Conservation (phyloP, 2,888 invertebrate species). For the Nephrotoma flavescens region DNA sequence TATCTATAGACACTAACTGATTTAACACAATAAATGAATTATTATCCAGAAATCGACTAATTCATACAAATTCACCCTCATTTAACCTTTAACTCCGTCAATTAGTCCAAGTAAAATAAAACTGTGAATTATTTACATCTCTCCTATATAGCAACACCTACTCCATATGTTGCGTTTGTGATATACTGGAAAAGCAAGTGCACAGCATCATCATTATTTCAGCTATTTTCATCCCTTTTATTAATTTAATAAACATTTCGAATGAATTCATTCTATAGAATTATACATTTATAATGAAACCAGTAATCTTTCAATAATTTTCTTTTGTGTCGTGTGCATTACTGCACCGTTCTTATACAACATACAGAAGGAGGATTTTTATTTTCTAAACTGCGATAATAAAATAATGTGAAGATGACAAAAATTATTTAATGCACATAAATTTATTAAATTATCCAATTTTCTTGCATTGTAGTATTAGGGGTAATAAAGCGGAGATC, state of each 20-base stretch:
- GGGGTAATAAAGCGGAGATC: neutral
- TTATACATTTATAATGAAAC: neutral
- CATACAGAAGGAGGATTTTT: neutral
- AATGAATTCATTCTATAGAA: neutral
- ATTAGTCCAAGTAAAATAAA: neutral
- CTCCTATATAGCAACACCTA: neutral
- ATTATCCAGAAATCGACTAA: neutral
- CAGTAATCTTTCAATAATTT: conserved; percentile 4
- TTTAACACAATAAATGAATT: neutral
- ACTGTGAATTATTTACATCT: neutral
- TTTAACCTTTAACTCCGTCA: neutral
- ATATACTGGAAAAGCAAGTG: neutral
- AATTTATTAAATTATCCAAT: conserved; percentile 1
- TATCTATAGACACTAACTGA: neutral
- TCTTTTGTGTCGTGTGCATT: neutral
- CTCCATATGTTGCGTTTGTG: neutral
- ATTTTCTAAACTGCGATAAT: neutral
- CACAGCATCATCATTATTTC: neutral
- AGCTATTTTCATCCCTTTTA: neutral
- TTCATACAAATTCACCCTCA: neutral
- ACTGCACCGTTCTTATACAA: neutral
- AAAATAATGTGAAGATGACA: neutral
- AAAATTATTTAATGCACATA: conserved; percentile 2
- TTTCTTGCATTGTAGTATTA: neutral
- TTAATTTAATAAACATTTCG: neutral